These are phyloP conservation scores for Dynastes tityus DNA, from an alignment of 2,888 invertebrate genomes.

Conservation along the genomic window DNA sequence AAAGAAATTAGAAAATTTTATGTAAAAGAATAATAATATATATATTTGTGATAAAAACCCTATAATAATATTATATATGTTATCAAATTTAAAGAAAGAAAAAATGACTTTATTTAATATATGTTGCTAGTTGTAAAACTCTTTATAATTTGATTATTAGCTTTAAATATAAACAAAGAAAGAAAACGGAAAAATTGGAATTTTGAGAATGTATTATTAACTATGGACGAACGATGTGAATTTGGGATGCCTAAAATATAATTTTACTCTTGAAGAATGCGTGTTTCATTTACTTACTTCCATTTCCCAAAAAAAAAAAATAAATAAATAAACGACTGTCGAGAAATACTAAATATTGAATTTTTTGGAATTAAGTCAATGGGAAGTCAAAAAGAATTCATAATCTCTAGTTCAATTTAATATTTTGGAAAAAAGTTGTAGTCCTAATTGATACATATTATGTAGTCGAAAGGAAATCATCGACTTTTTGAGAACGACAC, in stretches of 20 bases:
- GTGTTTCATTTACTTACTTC: constrained; percentile 11
- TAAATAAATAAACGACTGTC: no score
- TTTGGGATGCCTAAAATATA: constrained; percentile 42
- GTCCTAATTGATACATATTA: no score
- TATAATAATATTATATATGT: constrained; percentile 40
- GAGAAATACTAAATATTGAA: no score
- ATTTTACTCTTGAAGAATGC: constrained; percentile 35
- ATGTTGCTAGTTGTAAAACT: constrained; percentile 45
- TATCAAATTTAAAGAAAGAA: constrained; percentile 20
- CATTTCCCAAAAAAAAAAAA: not conserved
- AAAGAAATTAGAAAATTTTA: constrained; percentile 45
- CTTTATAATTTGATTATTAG: constrained; percentile 36
- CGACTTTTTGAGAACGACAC: no score
- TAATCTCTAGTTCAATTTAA: no score
- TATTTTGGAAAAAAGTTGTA: no score
- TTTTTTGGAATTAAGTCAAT: no score
- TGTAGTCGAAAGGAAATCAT: no score
- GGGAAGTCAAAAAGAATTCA: no score
- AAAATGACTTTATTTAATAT: constrained; percentile 37
- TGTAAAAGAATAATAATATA: constrained; percentile 43
- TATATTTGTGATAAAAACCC: constrained; percentile 38
- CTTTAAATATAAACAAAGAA: constrained; percentile 30
- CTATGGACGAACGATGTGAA: constrained; percentile 8
- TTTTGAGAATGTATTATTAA: not conserved
- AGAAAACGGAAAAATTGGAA: not conserved